These are phyloP conservation scores for Ptilonorhynchus violaceus DNA, from an alignment of 2,113 vertebrate species.

Conservation along the genomic window DNA sequence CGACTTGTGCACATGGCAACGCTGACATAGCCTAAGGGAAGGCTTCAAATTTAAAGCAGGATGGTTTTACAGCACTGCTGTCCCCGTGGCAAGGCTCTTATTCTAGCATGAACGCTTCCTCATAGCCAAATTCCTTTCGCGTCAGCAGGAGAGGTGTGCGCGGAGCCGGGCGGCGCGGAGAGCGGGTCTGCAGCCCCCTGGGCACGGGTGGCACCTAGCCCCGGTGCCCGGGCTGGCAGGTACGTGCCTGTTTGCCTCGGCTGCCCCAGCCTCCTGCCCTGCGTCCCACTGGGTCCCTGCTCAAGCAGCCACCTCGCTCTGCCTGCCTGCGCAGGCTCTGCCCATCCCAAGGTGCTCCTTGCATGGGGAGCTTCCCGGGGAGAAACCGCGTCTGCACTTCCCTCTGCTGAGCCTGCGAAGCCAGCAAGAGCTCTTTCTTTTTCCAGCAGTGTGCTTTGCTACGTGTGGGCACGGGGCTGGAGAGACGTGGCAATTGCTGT, in stretches of 20 bases:
- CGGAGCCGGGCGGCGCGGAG: rapidly evolving
- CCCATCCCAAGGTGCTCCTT: neutral
- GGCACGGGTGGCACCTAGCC: neutral
- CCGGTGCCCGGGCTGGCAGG: neutral
- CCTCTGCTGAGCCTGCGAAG: rapidly evolving
- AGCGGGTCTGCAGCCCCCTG: neutral
- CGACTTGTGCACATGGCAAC: neutral
- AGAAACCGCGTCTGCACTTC: neutral
- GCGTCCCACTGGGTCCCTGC: rapidly evolving
- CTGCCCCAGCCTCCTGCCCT: neutral
- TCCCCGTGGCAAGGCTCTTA: neutral
- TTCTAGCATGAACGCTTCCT: neutral
- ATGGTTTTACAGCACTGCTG: neutral
- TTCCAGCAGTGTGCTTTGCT: neutral
- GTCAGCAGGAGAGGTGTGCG: neutral
- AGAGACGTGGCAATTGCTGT: neutral
- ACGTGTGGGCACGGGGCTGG: rapidly evolving
- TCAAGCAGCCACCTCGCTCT: neutral
- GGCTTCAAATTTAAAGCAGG: neutral
- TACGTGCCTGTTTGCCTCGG: neutral
- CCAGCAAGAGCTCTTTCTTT: neutral
- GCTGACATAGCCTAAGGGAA: neutral
- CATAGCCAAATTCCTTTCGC: neutral
- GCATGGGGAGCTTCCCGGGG: rapidly evolving
- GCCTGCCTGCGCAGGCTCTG: neutral